phyloP scores from a whole-genome alignment of 2,888 invertebrate species.

The Xestia rhomboidea region DNA sequence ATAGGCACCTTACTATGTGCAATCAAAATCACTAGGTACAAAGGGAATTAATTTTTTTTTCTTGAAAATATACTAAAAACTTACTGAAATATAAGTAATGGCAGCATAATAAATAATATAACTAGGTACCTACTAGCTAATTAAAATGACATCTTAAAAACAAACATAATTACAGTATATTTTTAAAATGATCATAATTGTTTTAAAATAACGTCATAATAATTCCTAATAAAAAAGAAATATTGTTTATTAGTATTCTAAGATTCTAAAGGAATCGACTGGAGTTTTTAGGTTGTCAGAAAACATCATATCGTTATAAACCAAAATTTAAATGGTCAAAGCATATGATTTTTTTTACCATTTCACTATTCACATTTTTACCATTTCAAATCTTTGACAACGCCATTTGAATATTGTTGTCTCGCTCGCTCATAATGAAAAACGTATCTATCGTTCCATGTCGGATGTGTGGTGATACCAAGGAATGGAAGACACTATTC shows the following conservation, averaged over 20 bases:
- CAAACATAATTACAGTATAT: constrained; percentile 1
- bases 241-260: background rate
- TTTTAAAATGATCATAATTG: background rate
- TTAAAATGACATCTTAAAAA: constrained; percentile 28
- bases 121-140: constrained; percentile 1
- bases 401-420: background rate
- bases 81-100: constrained; percentile 7
- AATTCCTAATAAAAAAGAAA: background rate
- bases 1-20: background rate
- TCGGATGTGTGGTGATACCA: background rate
- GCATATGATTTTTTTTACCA: background rate
- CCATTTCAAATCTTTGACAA: background rate
- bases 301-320: background rate
- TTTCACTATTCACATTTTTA: background rate
- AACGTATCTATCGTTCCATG: background rate
- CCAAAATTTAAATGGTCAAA: background rate
- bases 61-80: constrained; percentile 40
- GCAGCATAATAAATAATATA: constrained; percentile 16
- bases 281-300: background rate
- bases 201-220: background rate
- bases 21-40: background rate
- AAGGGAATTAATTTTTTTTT: constrained; percentile 1
- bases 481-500: background rate
- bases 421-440: background rate
- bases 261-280: background rate